phyloP scores from a whole-genome alignment of 64 coral and sea anemone species.

The Montipora cactus region DNA sequence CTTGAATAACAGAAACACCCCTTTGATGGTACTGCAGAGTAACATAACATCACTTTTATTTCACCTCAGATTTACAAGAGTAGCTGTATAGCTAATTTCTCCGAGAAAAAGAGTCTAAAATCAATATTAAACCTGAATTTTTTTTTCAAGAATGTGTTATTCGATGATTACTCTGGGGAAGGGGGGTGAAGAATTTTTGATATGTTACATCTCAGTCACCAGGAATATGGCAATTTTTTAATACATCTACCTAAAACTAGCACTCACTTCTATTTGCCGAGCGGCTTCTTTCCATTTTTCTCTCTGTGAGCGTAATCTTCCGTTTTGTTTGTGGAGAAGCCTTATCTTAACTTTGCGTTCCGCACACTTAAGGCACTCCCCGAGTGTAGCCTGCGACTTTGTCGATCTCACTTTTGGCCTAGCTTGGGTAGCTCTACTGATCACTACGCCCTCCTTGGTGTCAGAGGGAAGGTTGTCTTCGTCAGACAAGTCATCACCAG shows the following conservation, averaged over 20 bases:
- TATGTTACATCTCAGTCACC: neutral
- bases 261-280: constrained; percentile 20
- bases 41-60: too few species aligned
- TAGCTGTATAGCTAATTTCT: too few species aligned
- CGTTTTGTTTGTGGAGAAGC: constrained; percentile 3
- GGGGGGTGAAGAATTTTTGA: neutral
- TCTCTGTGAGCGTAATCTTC: constrained; percentile 38
- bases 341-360: neutral
- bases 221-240: neutral
- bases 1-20: neutral
- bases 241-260: neutral
- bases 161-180: neutral
- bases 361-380: too few species aligned
- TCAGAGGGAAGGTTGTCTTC: neutral
- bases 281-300: constrained; percentile 59
- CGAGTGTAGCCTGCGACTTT: too few species aligned
- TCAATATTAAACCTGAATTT: neutral
- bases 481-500: neutral
- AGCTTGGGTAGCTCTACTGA: neutral
- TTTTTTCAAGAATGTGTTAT: neutral
- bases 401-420: neutral
- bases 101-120: neutral
- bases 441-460: neutral
- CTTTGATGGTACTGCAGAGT: too few species aligned
- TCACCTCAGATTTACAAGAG: too few species aligned